Evolutionary conservation across 2,888 invertebrate genomes (phyloP).

Genomic region (Luperina testacea): DNA sequence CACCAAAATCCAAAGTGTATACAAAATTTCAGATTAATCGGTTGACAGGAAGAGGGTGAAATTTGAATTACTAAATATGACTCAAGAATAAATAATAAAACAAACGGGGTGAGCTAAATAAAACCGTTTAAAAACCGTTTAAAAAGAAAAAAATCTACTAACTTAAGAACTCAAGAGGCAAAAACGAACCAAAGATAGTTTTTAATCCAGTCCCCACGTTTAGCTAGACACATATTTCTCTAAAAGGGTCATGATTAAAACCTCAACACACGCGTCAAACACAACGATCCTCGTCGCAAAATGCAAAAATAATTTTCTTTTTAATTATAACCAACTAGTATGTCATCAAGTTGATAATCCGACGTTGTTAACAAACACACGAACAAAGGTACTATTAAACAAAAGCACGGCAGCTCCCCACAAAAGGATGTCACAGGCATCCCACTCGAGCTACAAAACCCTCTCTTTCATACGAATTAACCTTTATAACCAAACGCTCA

Average conservation of each 20-base stretch:
- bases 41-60: too few relatives aligned
- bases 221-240: slow-evolving; percentile 8
- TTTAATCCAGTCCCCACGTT: slow-evolving; percentile 11
- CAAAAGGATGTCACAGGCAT: slow-evolving; percentile 79
- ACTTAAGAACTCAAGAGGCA: background rate
- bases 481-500: slow-evolving; percentile 46
- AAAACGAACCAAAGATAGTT: background rate
- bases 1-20: too few relatives aligned
- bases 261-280: slow-evolving; percentile 30
- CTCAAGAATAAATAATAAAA: too few relatives aligned
- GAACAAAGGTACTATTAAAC: slow-evolving; percentile 75
- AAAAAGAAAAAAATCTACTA: background rate
- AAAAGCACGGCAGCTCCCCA: slow-evolving; percentile 71
- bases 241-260: slow-evolving; percentile 43
- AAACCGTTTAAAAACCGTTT: too few relatives aligned
- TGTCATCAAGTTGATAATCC: slow-evolving; percentile 74
- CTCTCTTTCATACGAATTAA: slow-evolving; percentile 39
- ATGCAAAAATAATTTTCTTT: slow-evolving; percentile 70
- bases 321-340: slow-evolving; percentile 76
- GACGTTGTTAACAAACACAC: slow-evolving; percentile 70
- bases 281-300: slow-evolving; percentile 37
- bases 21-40: too few relatives aligned
- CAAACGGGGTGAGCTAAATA: too few relatives aligned
- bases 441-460: slow-evolving; percentile 60
- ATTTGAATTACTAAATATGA: too few relatives aligned